Conservation (phyloP, 2,888 invertebrate species). For the Leptinotarsa haldemani region DNA sequence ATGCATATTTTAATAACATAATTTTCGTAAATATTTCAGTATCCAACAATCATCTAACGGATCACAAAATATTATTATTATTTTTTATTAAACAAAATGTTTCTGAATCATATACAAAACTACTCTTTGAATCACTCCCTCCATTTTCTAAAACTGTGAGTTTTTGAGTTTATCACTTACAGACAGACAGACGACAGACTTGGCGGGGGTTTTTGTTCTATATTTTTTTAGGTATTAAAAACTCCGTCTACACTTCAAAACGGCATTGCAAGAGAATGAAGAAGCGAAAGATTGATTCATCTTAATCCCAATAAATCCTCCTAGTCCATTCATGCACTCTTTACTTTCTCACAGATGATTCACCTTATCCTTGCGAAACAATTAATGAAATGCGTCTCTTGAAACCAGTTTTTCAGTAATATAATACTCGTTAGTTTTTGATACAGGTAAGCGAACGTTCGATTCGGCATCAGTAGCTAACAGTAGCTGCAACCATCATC, state of each 20-base stretch:
- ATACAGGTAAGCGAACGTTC: not conserved
- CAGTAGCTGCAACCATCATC: not conserved
- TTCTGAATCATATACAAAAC: too few species aligned
- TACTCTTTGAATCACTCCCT: too few species aligned
- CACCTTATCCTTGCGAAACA: slow-evolving; percentile 3
- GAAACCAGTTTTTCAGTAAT: slow-evolving; percentile 17
- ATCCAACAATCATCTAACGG: too few species aligned
- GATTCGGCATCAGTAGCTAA: slow-evolving; percentile 1
- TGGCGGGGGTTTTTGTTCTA: too few species aligned
- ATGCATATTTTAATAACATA: too few species aligned
- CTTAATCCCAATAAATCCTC: not conserved
- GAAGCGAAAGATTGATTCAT: not conserved
- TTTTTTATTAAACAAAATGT: too few species aligned
- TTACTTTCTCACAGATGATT: slow-evolving; percentile 20
- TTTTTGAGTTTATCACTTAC: not conserved
- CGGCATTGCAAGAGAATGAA: too few species aligned
- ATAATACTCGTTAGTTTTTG: not conserved
- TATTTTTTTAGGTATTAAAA: too few species aligned
- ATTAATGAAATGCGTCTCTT: not conserved
- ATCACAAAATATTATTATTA: too few species aligned
- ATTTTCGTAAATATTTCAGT: too few species aligned
- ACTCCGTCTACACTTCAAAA: too few species aligned
- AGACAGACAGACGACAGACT: not conserved
- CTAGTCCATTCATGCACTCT: not conserved
- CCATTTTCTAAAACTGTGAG: not conserved